Percentiles rank a stretch among this genome's conserved stretches.
phyloP scores from a whole-genome alignment of 1,140 invertebrate genomes.

The Nasonia giraulti region DNA sequence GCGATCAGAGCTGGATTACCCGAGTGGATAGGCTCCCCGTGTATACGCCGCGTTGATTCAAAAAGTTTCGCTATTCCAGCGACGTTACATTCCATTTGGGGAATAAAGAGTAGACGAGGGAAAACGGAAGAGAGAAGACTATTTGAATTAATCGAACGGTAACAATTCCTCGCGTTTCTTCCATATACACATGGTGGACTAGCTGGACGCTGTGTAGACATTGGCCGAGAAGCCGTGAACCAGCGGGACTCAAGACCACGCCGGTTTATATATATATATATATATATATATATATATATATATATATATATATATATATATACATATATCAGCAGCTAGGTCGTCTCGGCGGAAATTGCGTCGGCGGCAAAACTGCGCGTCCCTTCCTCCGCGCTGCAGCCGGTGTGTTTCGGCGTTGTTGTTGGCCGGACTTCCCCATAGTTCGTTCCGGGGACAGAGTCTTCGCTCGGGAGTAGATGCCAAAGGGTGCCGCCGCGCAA shows the following conservation, averaged over 20 bases:
- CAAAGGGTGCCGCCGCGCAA: background rate
- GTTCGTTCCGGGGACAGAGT: background rate
- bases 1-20: conserved; percentile 56
- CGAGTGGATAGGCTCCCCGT: conserved; percentile 35
- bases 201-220: background rate
- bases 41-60: conserved; percentile 51
- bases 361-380: conserved; percentile 15
- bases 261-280: no score
- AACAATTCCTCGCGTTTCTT: no score
- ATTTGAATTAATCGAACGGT: background rate
- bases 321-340: background rate
- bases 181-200: no score
- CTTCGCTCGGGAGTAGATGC: background rate
- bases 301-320: background rate
- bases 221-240: conserved; percentile 2
- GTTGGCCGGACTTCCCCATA: background rate
- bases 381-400: background rate
- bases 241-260: background rate
- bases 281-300: no score
- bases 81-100: conserved; percentile 61
- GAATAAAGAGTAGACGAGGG: conserved; percentile 47
- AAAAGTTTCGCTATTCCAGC: conserved; percentile 60
- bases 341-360: conserved; percentile 10
- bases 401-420: background rate
- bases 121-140: conserved; percentile 43